Percentiles rank a stretch among this genome's conserved stretches.
phyloP scores from a whole-genome alignment of 1,140 invertebrate species.

The Pissodes strobi region DNA sequence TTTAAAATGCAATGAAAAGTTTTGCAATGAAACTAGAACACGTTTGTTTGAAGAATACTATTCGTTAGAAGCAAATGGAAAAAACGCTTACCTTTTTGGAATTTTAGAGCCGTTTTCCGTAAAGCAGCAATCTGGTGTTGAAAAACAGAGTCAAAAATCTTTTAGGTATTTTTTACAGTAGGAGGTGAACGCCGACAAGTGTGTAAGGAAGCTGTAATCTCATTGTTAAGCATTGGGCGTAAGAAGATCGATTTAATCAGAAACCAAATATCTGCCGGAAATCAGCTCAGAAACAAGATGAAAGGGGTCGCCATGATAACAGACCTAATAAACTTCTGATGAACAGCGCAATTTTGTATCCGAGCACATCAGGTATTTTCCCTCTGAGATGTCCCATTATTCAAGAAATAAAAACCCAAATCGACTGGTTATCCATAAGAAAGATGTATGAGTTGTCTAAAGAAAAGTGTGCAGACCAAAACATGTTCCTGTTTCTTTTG shows the following conservation, averaged over 20 bases:
- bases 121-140: not conserved
- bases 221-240: constrained; percentile 9
- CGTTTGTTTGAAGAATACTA: not conserved
- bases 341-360: not conserved
- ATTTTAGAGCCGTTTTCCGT: not conserved
- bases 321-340: no score
- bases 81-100: not conserved
- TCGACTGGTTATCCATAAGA: constrained; percentile 6
- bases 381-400: not conserved
- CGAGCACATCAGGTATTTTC: constrained; percentile 6
- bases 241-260: constrained; percentile 6
- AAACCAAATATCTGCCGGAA: constrained; percentile 9
- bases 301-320: constrained; percentile 2
- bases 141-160: not conserved
- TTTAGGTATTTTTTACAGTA: not conserved
- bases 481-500: not conserved
- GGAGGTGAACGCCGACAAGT: not conserved
- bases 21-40: constrained; percentile 1
- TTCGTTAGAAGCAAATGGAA: not conserved
- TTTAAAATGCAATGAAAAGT: constrained; percentile 8
- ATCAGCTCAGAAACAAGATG: constrained; percentile 10
- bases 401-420: no score
- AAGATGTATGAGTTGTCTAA: constrained; percentile 11
- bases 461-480: not conserved
- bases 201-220: constrained; percentile 7